Evolutionary conservation across 2,113 vertebrate species (phyloP), one percentile per base, ranked within the genome.

Genomic region (Gallinago media): DNA sequence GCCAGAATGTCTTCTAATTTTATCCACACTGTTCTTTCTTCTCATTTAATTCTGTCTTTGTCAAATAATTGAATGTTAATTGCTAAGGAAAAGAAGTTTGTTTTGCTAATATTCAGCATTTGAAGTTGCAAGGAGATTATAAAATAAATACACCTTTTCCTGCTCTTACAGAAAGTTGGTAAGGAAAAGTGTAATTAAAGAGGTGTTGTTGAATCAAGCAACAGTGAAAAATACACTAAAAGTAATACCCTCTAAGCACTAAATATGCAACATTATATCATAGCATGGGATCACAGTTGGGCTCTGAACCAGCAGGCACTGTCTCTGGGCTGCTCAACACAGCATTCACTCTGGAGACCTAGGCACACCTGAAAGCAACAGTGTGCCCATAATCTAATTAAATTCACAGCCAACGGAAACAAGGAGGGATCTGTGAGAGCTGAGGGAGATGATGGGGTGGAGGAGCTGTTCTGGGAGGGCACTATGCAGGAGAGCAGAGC

Each of bases 31-130:
- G 15, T 25, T 93, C 50, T 79, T 81, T 66, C 78, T 62, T 61
- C 75, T 82, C 71, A 52, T 68, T 77, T 93, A 92, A 93, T 93
- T 93, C 65, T 78, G 21, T 52, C 82, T 94, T 77, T 88, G 68
- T 61, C 68, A 93, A 94, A 79, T 68, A 74, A 71, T 56, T 72
- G 54, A 22, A 61, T 71, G 36, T 72, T 95, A 89, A 92, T 89
- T 91, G 44, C 47, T 61, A 21, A 31, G 70, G 54, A 63, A 58
- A 8, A 38, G 42, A 73, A 89, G 38, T 68, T 76, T 67, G 56
- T 93, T 94, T 86, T 80, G 55, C 50, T 88, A 84, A 67, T 52
- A 46, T 59, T 85, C 78, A 58, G 9, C 70, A 85, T 91, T 88
- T 79, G 79, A 68, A 66, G 26, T 73, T 83, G 63, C 42, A 88